Percentiles rank a stretch among this genome's conserved stretches.
These are phyloP conservation scores for Cataglyphis hispanica DNA, from an alignment of 1,140 invertebrate species.

Conservation along the genomic window DNA sequence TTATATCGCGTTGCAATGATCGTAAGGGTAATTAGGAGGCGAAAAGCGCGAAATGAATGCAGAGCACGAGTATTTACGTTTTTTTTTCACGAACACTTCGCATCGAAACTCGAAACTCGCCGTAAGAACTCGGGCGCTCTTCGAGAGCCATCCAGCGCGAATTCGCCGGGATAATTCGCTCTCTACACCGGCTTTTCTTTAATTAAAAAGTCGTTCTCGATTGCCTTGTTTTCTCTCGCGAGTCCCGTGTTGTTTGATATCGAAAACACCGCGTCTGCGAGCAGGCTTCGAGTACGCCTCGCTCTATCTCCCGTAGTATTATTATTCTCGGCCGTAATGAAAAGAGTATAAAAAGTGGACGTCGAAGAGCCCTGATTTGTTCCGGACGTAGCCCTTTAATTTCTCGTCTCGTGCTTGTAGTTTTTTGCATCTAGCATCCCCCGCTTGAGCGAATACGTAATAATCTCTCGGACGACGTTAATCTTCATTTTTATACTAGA, in stretches of 20 bases:
- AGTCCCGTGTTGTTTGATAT: constrained; percentile 27
- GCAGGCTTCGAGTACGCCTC: background rate
- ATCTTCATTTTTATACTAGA: background rate
- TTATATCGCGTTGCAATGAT: background rate
- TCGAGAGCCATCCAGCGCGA: constrained; percentile 35
- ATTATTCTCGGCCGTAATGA: constrained; percentile 24
- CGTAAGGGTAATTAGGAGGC: background rate
- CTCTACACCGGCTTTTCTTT: constrained; percentile 40
- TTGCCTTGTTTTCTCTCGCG: background rate
- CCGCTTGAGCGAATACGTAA: background rate
- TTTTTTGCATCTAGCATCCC: background rate
- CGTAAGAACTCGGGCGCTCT: constrained; percentile 55
- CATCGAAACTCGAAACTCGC: constrained; percentile 44
- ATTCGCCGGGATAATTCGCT: constrained; percentile 30
- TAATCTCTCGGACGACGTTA: background rate
- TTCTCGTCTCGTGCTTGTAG: constrained; percentile 42
- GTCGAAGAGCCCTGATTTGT: constrained; percentile 56
- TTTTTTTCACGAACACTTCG: constrained; percentile 34
- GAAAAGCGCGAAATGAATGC: background rate
- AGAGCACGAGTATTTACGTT: background rate
- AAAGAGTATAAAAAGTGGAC: constrained; percentile 32
- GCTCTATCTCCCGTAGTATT: background rate
- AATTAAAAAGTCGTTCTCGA: constrained; percentile 29
- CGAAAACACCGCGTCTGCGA: background rate
- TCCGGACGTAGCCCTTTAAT: constrained; percentile 52